These are phyloP conservation scores for Acrossocheilus wenchowensis DNA, from an alignment of 2,797 vertebrate genomes.

Conservation along the genomic window DNA sequence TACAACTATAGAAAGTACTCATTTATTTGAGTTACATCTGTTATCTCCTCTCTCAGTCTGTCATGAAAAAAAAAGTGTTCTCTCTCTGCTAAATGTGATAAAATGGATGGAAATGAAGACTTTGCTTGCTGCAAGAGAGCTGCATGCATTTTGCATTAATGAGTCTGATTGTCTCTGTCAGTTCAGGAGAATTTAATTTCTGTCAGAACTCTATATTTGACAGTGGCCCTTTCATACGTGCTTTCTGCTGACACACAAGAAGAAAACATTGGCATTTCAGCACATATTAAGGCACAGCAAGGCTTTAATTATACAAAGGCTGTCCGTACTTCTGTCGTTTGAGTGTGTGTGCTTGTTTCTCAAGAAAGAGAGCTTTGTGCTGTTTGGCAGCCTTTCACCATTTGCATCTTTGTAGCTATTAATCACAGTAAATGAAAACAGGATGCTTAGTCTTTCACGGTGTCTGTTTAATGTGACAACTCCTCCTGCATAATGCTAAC, in stretches of 20 bases:
- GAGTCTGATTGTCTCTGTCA: conserved; percentile 27
- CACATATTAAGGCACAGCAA: conserved; percentile 25
- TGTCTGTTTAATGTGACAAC: conserved; percentile 4
- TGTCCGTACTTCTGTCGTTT: neutral
- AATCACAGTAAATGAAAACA: neutral
- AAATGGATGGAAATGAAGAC: conserved; percentile 13
- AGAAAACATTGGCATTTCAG: neutral
- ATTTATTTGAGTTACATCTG: too few species aligned
- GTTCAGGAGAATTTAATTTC: conserved; percentile 20
- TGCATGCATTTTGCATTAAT: conserved; percentile 23
- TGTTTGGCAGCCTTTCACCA: neutral
- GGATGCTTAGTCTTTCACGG: neutral
- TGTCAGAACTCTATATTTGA: conserved; percentile 9
- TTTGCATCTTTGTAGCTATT: neutral
- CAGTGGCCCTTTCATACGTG: neutral
- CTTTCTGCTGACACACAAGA: conserved; percentile 9
- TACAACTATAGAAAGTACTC: too few species aligned
- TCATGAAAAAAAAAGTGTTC: neutral
- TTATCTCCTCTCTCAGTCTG: neutral
- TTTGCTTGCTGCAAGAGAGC: neutral
- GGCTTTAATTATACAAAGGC: conserved; percentile 43
- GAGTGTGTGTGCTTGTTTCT: neutral
- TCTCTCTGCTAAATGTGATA: neutral
- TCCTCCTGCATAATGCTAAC: neutral
- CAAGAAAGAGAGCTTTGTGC: neutral